Evolutionary conservation across 2,888 invertebrate species (phyloP), one percentile per base, ranked within the genome.

Genomic region (Physocephala rufipes): DNA sequence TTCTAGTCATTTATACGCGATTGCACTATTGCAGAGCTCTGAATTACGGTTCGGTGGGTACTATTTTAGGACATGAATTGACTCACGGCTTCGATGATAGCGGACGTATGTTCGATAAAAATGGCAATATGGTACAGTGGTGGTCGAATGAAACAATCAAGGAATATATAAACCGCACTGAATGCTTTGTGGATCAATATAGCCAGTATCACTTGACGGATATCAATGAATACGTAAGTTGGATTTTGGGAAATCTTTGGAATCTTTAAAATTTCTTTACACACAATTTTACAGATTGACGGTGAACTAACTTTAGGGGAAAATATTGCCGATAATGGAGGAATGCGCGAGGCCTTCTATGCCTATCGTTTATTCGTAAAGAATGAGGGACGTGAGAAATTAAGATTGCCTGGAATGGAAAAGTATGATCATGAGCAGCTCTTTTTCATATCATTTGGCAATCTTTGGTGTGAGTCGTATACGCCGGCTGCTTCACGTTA

Each of bases 151-250:
- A 87, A 58, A 95, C 95, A 0, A 90, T 94, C 62, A 86, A 88
- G 16, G 90, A 91, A 24, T 97, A 95, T 83, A 89, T 91, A 66
- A 90, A 92, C 75, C 90, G 91, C 80, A 91, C 94, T 0, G 87
- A 91, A 74, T 97, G 97, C 82, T 96, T 97, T 81, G 88, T 96
- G 19, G 89, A 94, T 55, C 96, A 97, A 82, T 97, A 96, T 82
- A 90, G 90, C 62, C 86, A 86, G 24, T 93, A 90, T 79, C 90
- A 90, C 76, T 79, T 93, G 28, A 85, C 89, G 0, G 91, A 92
- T 80, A 87, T 92, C 1, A 87, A 87, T 43, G 87, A 89, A 80
- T 88, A 90, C 80, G 92, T 92, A 81, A 87, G 59, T 28, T 12
- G 7, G 24, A n/a, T 28, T 12, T 24, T 9, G 15, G 19, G 13